These are phyloP conservation scores for Cenopis cana DNA, from an alignment of 2,888 invertebrate species.

Conservation along the genomic window DNA sequence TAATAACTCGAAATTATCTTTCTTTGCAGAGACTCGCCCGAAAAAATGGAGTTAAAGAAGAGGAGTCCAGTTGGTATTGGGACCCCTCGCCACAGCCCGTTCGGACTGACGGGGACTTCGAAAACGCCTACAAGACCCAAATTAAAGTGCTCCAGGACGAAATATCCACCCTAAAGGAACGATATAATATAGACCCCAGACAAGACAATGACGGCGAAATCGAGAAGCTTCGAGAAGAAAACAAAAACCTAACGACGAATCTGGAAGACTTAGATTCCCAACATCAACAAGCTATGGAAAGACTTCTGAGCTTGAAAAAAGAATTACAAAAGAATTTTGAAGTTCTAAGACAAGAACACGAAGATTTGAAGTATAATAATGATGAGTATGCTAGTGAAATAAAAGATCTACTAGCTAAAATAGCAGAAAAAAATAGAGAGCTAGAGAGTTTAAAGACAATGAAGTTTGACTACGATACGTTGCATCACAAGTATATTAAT, in stretches of 20 bases:
- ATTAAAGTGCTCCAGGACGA: conserved; percentile 72
- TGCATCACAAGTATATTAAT: conserved; percentile 79
- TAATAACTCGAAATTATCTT: conserved; percentile 46
- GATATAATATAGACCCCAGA: conserved; percentile 60
- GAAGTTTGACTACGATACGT: conserved; percentile 71
- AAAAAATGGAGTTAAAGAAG: conserved; percentile 78
- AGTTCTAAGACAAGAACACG: conserved; percentile 76
- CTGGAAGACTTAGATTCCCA: conserved; percentile 91
- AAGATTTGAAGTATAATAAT: conserved; percentile 76
- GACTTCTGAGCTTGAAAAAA: conserved; percentile 81
- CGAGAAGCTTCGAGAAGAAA: conserved; percentile 82
- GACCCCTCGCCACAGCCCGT: conserved; percentile 69
- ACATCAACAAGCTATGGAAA: conserved; percentile 89
- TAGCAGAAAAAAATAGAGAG: conserved; percentile 77
- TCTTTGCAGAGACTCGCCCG: conserved; percentile 75
- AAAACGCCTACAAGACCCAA: conserved; percentile 67
- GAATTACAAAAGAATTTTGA: conserved; percentile 83
- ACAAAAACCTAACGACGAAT: conserved; percentile 82
- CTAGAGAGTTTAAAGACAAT: conserved; percentile 59
- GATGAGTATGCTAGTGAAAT: conserved; percentile 77
- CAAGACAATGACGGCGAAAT: conserved; percentile 72
- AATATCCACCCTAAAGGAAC: conserved; percentile 72
- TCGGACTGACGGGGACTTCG: conserved; percentile 57
- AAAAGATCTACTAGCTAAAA: conserved; percentile 69
- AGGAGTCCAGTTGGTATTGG: conserved; percentile 84